Conservation (phyloP, 2,797 vertebrate species). For the Ceryle rudis region DNA sequence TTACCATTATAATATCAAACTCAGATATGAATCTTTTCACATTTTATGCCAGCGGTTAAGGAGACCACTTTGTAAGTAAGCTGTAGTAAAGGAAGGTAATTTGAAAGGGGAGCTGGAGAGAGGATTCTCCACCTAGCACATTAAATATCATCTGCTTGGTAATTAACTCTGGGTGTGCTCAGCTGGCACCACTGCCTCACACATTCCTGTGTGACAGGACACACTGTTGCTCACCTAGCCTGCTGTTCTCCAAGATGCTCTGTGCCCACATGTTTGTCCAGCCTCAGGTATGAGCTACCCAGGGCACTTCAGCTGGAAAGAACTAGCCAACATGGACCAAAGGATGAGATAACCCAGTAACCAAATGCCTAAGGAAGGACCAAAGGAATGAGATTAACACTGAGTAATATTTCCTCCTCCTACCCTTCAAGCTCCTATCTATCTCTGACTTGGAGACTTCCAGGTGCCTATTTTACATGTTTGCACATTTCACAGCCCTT, state of each 20-base stretch:
- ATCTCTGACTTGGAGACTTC: neutral
- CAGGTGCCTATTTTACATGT: neutral
- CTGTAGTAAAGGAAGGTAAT: neutral
- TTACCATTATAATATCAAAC: neutral
- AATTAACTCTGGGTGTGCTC: neutral
- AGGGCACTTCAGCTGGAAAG: neutral
- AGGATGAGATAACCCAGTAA: neutral
- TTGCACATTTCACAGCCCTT: neutral
- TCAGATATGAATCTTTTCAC: neutral
- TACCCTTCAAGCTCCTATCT: neutral
- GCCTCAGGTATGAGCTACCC: neutral
- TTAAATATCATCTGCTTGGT: neutral
- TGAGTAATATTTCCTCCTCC: neutral
- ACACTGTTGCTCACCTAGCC: neutral
- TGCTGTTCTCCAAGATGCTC: neutral
- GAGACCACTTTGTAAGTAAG: neutral
- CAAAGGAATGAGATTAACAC: neutral
- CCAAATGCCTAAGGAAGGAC: neutral
- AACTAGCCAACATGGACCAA: accelerated
- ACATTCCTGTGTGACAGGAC: accelerated
- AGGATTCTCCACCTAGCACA: neutral
- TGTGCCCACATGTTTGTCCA: accelerated
- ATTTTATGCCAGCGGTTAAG: neutral
- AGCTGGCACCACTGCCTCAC: neutral
- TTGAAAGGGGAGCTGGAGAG: neutral